These are phyloP conservation scores for Sakesphorus luctuosus DNA, from an alignment of 2,113 vertebrate genomes.

Conservation along the genomic window DNA sequence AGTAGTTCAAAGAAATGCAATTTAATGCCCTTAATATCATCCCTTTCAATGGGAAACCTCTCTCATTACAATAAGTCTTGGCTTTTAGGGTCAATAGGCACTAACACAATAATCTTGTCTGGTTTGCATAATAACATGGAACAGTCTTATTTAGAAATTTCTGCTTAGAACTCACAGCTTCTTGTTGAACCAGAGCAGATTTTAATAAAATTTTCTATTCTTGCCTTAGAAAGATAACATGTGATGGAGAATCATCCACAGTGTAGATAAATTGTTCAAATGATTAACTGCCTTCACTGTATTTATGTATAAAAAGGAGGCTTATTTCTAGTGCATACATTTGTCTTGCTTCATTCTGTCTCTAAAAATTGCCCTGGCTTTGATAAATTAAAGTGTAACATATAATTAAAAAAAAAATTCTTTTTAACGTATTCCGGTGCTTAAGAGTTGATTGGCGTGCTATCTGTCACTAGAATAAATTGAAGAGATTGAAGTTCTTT, in stretches of 20 bases:
- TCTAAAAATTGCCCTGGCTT: conserved; percentile 43
- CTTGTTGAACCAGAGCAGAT: conserved; percentile 16
- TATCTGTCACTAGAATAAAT: conserved; percentile 48
- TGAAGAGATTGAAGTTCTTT: conserved; percentile 35
- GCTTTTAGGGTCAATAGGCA: neutral
- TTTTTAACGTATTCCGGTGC: neutral
- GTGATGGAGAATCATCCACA: conserved; percentile 55
- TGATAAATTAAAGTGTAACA: conserved; percentile 49
- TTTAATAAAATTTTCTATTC: conserved; percentile 48
- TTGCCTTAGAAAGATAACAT: conserved; percentile 45
- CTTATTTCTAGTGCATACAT: conserved; percentile 57
- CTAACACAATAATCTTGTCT: conserved; percentile 14
- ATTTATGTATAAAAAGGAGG: conserved; percentile 33
- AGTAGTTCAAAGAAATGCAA: conserved; percentile 23
- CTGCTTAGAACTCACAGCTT: conserved; percentile 15
- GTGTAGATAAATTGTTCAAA: conserved; percentile 39
- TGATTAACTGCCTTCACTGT: conserved; percentile 57
- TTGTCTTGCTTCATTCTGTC: conserved; percentile 55
- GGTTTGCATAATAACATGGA: conserved; percentile 2
- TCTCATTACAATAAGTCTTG: conserved; percentile 4
- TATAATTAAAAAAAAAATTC: conserved; percentile 33
- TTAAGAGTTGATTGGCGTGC: conserved; percentile 16
- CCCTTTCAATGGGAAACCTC: conserved; percentile 18
- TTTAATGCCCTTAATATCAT: conserved; percentile 17
- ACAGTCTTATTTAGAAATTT: conserved; percentile 1